phyloP scores from a whole-genome alignment of 2,797 vertebrate species.

The Pangasius krempfi region DNA sequence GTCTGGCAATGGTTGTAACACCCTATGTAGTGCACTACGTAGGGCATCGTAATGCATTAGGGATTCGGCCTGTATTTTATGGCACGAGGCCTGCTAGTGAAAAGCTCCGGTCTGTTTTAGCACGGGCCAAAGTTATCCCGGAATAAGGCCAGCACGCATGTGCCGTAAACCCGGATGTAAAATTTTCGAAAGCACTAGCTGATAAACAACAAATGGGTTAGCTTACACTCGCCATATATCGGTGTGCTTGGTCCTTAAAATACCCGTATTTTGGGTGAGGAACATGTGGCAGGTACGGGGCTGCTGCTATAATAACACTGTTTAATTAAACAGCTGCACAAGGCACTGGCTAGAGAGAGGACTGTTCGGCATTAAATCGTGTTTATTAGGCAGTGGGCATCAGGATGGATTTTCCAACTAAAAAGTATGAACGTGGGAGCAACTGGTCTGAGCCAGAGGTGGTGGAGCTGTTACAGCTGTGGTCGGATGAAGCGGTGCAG shows the following conservation, averaged over 20 bases:
- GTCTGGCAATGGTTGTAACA: not conserved
- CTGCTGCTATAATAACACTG: no score
- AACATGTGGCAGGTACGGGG: not conserved
- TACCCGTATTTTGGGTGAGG: not conserved
- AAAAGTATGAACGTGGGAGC: slow-evolving; percentile 87
- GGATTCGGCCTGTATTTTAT: slow-evolving; percentile 26
- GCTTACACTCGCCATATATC: not conserved
- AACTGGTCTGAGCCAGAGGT: slow-evolving; percentile 92
- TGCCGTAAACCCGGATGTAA: slow-evolving; percentile 90
- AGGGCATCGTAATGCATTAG: not conserved
- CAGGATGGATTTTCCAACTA: slow-evolving; percentile 85
- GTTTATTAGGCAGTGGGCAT: not conserved
- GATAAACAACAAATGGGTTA: slow-evolving; percentile 2
- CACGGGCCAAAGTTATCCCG: slow-evolving; percentile 89
- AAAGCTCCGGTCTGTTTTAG: slow-evolving; percentile 55
- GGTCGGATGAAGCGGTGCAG: slow-evolving; percentile 86
- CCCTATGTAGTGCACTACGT: not conserved
- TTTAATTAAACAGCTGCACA: not conserved
- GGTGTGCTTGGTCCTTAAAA: no score
- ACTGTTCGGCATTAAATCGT: not conserved
- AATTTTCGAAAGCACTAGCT: slow-evolving; percentile 39
- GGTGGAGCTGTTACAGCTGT: slow-evolving; percentile 87
- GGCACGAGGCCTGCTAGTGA: not conserved
- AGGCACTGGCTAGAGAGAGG: not conserved
- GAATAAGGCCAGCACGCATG: slow-evolving; percentile 89